Percentiles rank a stretch among this genome's conserved stretches.
Conservation (phyloP, 2,888 invertebrate genomes). For the Clistopyga incitator region DNA sequence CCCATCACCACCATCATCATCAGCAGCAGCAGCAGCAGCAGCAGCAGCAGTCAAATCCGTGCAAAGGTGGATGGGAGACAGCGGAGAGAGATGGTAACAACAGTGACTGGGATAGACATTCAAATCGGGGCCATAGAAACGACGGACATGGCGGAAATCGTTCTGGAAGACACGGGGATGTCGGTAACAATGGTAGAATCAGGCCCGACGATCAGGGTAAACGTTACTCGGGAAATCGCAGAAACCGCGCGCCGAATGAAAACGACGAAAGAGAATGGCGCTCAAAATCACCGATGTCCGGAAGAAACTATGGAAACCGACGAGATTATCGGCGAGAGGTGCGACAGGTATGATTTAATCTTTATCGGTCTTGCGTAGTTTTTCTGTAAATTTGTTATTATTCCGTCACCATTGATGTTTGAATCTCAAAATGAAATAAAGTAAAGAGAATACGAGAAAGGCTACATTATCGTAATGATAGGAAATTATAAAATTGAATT, state of each 20-base stretch:
- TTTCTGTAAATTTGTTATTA: not conserved
- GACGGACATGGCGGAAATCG: slow-evolving; percentile 70
- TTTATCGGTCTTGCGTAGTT: not conserved
- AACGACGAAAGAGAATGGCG: slow-evolving; percentile 80
- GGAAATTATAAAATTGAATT: not conserved
- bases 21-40: slow-evolving; percentile 37
- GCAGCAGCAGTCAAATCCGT: not conserved
- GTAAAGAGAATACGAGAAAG: no score
- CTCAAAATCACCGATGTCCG: slow-evolving; percentile 79
- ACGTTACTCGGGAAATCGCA: slow-evolving; percentile 76
- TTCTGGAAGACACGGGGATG: slow-evolving; percentile 50
- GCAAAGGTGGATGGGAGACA: slow-evolving; percentile 66
- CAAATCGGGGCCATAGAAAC: slow-evolving; percentile 78
- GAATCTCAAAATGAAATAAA: no score
- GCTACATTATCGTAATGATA: not conserved
- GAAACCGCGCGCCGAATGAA: slow-evolving; percentile 76
- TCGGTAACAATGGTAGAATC: slow-evolving; percentile 63
- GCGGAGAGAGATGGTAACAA: slow-evolving; percentile 73
- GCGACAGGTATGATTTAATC: slow-evolving; percentile 75
- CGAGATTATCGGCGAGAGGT: slow-evolving; percentile 78
- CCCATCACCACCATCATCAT: not conserved
- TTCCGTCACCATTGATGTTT: no score
- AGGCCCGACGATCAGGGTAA: slow-evolving; percentile 78
- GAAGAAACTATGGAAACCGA: slow-evolving; percentile 77
- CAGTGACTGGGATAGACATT: slow-evolving; percentile 80